These are phyloP conservation scores for Euura lappo DNA, from an alignment of 1,140 invertebrate genomes.

Conservation along the genomic window DNA sequence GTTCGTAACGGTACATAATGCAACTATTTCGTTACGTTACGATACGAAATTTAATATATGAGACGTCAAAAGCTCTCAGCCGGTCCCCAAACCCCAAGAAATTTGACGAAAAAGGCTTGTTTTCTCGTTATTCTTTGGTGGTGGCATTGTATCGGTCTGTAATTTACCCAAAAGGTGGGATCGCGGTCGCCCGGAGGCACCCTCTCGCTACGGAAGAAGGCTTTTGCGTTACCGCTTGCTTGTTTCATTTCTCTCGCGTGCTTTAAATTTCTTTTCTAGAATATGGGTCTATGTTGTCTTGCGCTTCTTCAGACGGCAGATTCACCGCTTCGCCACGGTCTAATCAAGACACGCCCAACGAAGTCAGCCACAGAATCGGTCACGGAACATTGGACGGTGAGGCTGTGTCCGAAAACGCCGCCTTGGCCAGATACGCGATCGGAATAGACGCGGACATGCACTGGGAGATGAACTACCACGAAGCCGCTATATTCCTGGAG, in stretches of 20 bases:
- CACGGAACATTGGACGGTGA: constrained; percentile 26
- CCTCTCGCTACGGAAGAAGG: constrained; percentile 9
- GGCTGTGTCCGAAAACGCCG: constrained; percentile 43
- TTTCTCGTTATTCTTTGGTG: too few relatives aligned
- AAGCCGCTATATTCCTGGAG: constrained; percentile 86
- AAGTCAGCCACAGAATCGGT: constrained; percentile 38
- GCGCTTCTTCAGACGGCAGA: constrained; percentile 48
- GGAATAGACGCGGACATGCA: constrained; percentile 55
- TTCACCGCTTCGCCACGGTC: constrained; percentile 38
- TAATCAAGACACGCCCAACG: constrained; percentile 37
- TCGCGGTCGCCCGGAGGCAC: too few relatives aligned
- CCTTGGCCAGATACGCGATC: constrained; percentile 41
- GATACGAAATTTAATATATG: too few relatives aligned
- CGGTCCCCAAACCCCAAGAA: too few relatives aligned
- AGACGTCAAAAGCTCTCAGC: too few relatives aligned
- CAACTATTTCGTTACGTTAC: too few relatives aligned
- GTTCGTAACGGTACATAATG: too few relatives aligned
- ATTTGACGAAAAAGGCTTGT: too few relatives aligned
- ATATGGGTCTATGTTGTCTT: constrained; percentile 60
- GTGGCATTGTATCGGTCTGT: too few relatives aligned
- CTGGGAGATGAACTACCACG: constrained; percentile 92
- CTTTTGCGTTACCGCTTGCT: constrained; percentile 26
- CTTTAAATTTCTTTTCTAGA: constrained; percentile 48
- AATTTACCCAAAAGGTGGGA: too few relatives aligned
- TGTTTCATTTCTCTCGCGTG: constrained; percentile 25